Base-by-base conservation (phyloP, 2,113 vertebrate species). In the Tinamus guttatus region DNA sequence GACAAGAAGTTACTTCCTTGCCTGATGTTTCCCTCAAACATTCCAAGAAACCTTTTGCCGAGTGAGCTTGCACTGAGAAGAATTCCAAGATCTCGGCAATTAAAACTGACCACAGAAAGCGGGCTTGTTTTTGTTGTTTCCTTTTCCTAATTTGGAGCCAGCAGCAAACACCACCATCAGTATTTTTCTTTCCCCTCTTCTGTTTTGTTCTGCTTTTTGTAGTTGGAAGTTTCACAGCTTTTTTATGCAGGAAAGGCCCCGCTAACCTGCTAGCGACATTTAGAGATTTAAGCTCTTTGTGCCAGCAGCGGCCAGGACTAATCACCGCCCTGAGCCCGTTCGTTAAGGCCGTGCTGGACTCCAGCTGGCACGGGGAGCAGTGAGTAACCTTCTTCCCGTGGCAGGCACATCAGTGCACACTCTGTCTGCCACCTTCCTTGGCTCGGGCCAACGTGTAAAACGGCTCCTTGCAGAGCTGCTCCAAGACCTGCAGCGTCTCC, bases 311-410 rank as follows among this genome's bases (percentile, higher is more conserved):
- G 58, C 38, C 73, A 70, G 81, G 85, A 93, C 60, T 84, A 89
- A 86, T 79, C 30, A 24, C 59, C 87, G 65, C 73, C 41, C 73
- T 68, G 80, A 91, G 91, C 80, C 41, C 81, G 79, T 90, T 80
- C 74, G 65, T 91, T 95, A 96, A 93, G 68, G 30, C 69, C 0
- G 1, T 2, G 0, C n/a, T 22, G 9, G 84, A 81, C 38, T 96
- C 94, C 96, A 97, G 92, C 96, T 98, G 96, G 94, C 91, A 13
- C 1, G 2, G 40, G 8, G 5, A 45, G 12, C 9, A n/a, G 71
- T 98, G 97, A 98, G 91, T 98, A 95, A 98, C 87, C 49, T 85
- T 91, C 94, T 94, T 73, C 74, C 20, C 0, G 30, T 13, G 43
- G 75, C 85, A 91, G 65, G 59, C 82, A 41, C 70, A 40, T 89